These are phyloP conservation scores for Tangara arthus DNA, from an alignment of 2,797 vertebrate species.

Conservation along the genomic window DNA sequence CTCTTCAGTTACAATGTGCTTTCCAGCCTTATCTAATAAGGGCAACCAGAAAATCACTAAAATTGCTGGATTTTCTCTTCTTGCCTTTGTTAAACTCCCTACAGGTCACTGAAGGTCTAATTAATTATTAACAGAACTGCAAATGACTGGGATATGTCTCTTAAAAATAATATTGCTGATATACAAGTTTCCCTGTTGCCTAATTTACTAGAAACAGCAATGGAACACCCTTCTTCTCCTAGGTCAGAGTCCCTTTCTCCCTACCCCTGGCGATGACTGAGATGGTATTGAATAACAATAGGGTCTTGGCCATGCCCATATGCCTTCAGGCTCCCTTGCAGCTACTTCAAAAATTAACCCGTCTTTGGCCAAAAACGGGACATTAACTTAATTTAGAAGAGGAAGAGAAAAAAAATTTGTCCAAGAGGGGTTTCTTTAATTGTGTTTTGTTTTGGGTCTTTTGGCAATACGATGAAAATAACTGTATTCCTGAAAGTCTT, in stretches of 20 bases:
- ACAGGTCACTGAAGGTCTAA: not conserved
- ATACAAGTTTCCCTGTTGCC: not conserved
- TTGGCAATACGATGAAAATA: not conserved
- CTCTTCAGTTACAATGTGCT: not conserved
- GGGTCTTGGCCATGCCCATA: not conserved
- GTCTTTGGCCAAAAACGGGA: not conserved
- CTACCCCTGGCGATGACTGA: too few species aligned
- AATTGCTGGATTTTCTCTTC: not conserved
- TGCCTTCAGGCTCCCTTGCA: not conserved
- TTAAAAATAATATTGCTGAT: not conserved
- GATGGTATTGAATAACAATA: not conserved
- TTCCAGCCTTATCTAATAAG: not conserved
- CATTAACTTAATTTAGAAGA: not conserved
- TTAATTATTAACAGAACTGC: not conserved
- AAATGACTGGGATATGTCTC: not conserved
- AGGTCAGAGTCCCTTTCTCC: not conserved
- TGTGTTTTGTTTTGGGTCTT: not conserved
- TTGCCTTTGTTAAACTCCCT: not conserved
- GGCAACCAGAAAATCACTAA: not conserved
- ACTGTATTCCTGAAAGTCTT: not conserved
- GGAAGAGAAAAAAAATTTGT: not conserved
- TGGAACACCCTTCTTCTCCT: not conserved
- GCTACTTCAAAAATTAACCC: not conserved
- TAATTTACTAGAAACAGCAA: not conserved
- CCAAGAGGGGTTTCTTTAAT: fast-evolving